Conservation (phyloP, 2,888 invertebrate species). For the Drosophila incognita region DNA sequence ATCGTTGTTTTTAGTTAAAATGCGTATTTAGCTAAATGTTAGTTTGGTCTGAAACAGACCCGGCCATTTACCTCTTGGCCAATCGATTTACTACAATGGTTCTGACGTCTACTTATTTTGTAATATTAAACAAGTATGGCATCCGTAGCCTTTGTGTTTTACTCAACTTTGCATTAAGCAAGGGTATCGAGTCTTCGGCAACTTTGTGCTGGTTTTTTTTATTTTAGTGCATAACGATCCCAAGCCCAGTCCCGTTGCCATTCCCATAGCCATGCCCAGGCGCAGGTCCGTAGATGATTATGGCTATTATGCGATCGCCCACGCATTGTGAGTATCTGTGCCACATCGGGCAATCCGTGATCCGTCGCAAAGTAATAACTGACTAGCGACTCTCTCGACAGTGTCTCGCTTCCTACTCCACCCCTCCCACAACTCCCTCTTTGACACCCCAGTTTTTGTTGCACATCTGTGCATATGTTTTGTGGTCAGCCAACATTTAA, state of each 20-base stretch:
- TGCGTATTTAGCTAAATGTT: neutral
- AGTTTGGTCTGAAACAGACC: neutral
- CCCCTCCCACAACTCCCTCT: neutral
- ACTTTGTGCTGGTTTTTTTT: neutral
- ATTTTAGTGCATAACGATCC: constrained; percentile 11
- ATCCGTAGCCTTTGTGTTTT: neutral
- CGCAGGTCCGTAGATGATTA: constrained; percentile 54
- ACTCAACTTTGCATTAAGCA: neutral
- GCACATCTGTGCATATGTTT: constrained; percentile 8
- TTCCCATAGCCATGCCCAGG: constrained; percentile 24
- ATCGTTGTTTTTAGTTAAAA: too few species aligned
- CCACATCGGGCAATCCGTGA: constrained; percentile 42
- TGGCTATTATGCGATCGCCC: constrained; percentile 58
- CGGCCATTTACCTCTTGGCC: neutral
- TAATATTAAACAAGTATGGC: neutral
- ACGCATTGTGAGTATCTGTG: constrained; percentile 51
- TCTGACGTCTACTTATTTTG: neutral
- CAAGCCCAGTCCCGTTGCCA: constrained; percentile 19
- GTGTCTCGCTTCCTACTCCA: neutral
- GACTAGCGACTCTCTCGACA: constrained; percentile 14
- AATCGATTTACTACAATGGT: neutral
- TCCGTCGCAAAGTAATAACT: constrained; percentile 27
- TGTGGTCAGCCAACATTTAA: constrained; percentile 18
- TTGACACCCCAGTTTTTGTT: neutral
- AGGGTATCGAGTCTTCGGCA: constrained; percentile 14